These are phyloP conservation scores for Tromatobia lineatoria DNA, from an alignment of 2,888 invertebrate genomes.

Conservation along the genomic window DNA sequence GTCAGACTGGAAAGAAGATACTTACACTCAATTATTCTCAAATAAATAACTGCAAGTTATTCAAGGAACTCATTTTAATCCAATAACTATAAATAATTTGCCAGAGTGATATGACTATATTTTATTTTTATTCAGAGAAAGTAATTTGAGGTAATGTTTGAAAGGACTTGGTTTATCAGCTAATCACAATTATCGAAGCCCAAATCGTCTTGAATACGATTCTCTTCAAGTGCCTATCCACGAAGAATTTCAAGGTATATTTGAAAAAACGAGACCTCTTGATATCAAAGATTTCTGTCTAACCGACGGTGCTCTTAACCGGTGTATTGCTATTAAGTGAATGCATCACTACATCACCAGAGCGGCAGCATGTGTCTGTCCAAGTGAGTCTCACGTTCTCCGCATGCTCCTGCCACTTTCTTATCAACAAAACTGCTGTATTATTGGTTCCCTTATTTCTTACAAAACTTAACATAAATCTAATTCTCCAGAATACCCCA, in stretches of 20 bases:
- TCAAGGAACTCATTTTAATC: too few species aligned
- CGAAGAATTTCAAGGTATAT: neutral
- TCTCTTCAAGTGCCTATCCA: too few species aligned
- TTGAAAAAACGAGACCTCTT: neutral
- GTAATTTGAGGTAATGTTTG: too few species aligned
- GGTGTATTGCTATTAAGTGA: slow-evolving; percentile 8
- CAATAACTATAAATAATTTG: too few species aligned
- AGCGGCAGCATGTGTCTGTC: slow-evolving; percentile 33
- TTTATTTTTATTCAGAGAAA: too few species aligned
- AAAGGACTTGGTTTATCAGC: too few species aligned
- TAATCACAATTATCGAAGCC: too few species aligned
- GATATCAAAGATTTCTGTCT: slow-evolving; percentile 17
- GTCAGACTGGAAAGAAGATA: too few species aligned
- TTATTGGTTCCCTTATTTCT: neutral
- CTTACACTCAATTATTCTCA: too few species aligned
- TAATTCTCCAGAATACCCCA: neutral
- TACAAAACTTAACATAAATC: neutral
- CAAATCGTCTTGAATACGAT: too few species aligned
- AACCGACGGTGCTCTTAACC: slow-evolving; percentile 10
- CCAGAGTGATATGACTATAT: too few species aligned
- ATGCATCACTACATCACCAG: slow-evolving; percentile 21
- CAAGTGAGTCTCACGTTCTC: neutral
- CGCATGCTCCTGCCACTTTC: neutral
- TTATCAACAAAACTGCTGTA: neutral
- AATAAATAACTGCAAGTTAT: too few species aligned